Conservation (phyloP, 2,113 vertebrate genomes). For the Beaufortia kweichowensis region DNA sequence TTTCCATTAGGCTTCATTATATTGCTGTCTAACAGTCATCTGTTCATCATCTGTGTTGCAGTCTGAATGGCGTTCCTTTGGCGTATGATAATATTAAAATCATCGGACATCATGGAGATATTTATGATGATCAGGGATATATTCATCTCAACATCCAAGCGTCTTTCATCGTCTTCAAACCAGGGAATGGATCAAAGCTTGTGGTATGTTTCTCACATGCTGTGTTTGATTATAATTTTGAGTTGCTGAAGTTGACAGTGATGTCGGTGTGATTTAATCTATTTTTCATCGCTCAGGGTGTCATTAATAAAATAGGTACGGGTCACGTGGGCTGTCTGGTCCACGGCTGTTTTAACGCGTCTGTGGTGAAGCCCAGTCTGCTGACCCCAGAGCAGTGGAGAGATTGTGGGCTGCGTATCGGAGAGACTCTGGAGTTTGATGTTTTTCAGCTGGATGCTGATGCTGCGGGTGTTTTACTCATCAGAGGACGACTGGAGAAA, state of each 20-base stretch:
- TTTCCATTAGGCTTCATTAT: background rate
- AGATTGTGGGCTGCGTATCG: conserved; percentile 77
- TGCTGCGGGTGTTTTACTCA: conserved; percentile 86
- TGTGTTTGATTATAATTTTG: background rate
- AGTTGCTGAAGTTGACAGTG: too few relatives aligned
- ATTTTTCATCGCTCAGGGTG: conserved; percentile 75
- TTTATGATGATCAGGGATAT: conserved; percentile 88
- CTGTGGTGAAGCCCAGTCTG: conserved; percentile 84
- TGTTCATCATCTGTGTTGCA: conserved; percentile 56
- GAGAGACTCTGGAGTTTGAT: conserved; percentile 84
- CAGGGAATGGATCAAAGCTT: conserved; percentile 80
- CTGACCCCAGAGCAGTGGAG: conserved; percentile 81
- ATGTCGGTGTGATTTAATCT: background rate
- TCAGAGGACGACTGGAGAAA: conserved; percentile 81
- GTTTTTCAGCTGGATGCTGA: conserved; percentile 88
- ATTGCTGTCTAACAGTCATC: background rate
- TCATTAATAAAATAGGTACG: conserved; percentile 88
- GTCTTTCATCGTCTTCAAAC: conserved; percentile 87
- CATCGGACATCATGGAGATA: conserved; percentile 82
- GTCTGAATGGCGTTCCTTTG: conserved; percentile 87
- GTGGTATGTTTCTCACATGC: conserved; percentile 68
- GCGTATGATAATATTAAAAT: conserved; percentile 88
- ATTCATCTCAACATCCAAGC: conserved; percentile 91
- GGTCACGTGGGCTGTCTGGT: conserved; percentile 92
- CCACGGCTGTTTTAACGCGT: conserved; percentile 94